Percentiles rank a stretch among this genome's conserved stretches.
Conservation (phyloP, 2,797 vertebrate species). For the Distichodus sexfasciatus region DNA sequence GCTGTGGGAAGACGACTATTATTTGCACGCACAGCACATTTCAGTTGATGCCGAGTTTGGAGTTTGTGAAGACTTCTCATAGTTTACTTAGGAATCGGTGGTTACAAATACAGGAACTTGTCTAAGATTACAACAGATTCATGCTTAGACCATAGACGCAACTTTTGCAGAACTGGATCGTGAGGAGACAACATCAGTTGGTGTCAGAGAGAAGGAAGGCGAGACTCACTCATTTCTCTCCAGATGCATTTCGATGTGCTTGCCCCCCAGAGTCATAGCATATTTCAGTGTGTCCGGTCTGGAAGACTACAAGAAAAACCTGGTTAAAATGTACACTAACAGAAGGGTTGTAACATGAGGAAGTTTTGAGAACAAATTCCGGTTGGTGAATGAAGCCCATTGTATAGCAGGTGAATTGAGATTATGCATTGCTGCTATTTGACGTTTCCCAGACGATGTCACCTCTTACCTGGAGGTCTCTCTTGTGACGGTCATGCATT, state of each 20-base stretch:
- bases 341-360: background rate
- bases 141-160: background rate
- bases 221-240: slow-evolving; percentile 67
- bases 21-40: too few species aligned
- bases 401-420: too few species aligned
- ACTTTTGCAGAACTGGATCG: too few species aligned
- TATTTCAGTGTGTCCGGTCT: slow-evolving; percentile 66
- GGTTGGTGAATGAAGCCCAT: too few species aligned
- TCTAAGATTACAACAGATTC: background rate
- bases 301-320: slow-evolving; percentile 37
- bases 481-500: slow-evolving; percentile 67
- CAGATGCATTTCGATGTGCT: slow-evolving; percentile 69
- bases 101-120: background rate
- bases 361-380: too few species aligned
- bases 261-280: slow-evolving; percentile 65
- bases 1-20: too few species aligned
- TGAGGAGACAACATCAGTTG: background rate
- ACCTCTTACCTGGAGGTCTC: slow-evolving; percentile 65
- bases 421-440: too few species aligned
- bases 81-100: background rate
- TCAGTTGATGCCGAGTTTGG: too few species aligned
- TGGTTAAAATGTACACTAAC: background rate
- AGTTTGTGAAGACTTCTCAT: background rate
- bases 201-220: background rate
- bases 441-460: too few species aligned